Evolutionary conservation across 30 jellyfish, hydroid and myxozoan genomes (phyloP).

Genomic region (Hydractinia echinata): DNA sequence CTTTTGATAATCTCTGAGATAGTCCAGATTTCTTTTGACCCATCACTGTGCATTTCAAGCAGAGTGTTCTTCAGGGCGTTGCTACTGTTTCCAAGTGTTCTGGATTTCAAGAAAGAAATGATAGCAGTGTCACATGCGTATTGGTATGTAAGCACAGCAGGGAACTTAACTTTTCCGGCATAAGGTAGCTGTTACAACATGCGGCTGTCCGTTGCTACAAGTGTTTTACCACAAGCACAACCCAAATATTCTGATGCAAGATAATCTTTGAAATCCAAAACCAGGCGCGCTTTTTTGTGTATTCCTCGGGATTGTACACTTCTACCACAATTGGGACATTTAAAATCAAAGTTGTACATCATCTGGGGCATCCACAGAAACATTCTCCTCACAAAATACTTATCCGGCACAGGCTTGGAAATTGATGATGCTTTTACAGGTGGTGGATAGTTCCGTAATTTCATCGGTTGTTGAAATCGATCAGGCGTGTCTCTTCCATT

Average conservation of each 20-base stretch:
- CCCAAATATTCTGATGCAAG: conserved; percentile 26
- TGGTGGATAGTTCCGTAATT: too few species aligned
- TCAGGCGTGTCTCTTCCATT: conserved; percentile 4
- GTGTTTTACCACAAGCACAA: too few species aligned
- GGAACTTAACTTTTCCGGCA: conserved; percentile 19
- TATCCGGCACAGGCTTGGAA: conserved; percentile 16
- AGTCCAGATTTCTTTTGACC: conserved; percentile 27
- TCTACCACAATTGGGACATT: conserved; percentile 7
- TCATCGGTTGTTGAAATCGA: too few species aligned
- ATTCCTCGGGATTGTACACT: conserved; percentile 30
- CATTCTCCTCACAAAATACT: conserved; percentile 25
- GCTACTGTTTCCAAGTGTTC: conserved; percentile 46
- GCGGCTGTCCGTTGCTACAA: too few species aligned
- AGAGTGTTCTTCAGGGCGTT: conserved; percentile 34
- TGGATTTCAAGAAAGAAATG: conserved; percentile 35
- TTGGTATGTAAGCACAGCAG: conserved; percentile 42
- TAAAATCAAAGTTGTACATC: conserved; percentile 7
- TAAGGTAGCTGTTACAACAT: too few species aligned
- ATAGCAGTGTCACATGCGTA: conserved; percentile 42
- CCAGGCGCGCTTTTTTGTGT: conserved; percentile 22
- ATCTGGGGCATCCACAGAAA: conserved; percentile 16
- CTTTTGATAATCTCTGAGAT: conserved; percentile 27
- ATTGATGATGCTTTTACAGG: neutral
- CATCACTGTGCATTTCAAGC: conserved; percentile 43
- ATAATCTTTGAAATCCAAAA: conserved; percentile 2